Evolutionary conservation across 2,113 vertebrate genomes (phyloP).

Genomic region (Morone saxatilis): DNA sequence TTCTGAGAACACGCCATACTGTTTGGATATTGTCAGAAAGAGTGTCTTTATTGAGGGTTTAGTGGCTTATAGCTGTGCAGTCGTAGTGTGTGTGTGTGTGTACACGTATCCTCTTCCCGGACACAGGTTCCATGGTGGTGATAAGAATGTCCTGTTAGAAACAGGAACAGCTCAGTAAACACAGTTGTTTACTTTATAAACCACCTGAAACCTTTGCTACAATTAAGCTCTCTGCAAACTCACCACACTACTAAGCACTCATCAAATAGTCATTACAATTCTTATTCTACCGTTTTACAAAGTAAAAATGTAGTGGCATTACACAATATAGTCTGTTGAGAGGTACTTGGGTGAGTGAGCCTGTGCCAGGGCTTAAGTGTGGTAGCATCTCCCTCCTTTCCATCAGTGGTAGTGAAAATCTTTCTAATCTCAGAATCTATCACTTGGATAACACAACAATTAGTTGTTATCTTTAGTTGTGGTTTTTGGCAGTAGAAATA

Average conservation of each 20-base stretch:
- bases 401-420: background rate
- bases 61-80: slow-evolving; percentile 22
- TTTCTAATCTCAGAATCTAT: slow-evolving; percentile 14
- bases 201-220: slow-evolving; percentile 41
- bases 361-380: background rate
- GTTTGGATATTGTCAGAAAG: slow-evolving; percentile 59
- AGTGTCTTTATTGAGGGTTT: slow-evolving; percentile 39
- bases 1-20: slow-evolving; percentile 38
- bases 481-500: background rate
- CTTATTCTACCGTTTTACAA: background rate
- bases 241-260: background rate
- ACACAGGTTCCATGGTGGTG: slow-evolving; percentile 47
- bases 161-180: slow-evolving; percentile 69
- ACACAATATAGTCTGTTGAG: background rate
- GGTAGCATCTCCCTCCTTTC: background rate
- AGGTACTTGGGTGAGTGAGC: background rate
- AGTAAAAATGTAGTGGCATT: background rate
- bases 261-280: slow-evolving; percentile 14
- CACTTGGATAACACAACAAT: slow-evolving; percentile 1
- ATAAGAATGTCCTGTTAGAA: slow-evolving; percentile 75
- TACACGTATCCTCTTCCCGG: slow-evolving; percentile 49
- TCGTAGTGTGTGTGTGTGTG: background rate
- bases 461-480: background rate
- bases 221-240: slow-evolving; percentile 47
- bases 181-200: slow-evolving; percentile 62